A percentile compares a stretch with the other conserved stretches of the same genome.
These are phyloP conservation scores for Hypotaenidia philippensis DNA, from an alignment of 2,797 vertebrate species.

Conservation along the genomic window DNA sequence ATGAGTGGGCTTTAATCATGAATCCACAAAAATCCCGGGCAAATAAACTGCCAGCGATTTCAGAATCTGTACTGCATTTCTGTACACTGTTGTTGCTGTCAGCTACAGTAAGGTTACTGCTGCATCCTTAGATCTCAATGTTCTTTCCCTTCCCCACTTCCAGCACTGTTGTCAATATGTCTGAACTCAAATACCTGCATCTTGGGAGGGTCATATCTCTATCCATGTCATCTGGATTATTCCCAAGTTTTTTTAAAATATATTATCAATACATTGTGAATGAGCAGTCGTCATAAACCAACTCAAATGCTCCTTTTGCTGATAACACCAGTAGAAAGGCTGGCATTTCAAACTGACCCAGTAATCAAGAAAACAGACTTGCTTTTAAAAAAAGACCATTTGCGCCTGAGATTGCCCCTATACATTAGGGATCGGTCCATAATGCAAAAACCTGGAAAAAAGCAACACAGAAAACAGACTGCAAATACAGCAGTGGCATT, in stretches of 20 bases:
- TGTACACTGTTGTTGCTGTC: too few relatives aligned
- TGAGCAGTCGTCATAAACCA: neutral
- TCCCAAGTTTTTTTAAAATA: neutral
- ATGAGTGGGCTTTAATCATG: neutral
- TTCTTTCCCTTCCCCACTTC: rapidly evolving
- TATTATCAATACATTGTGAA: neutral
- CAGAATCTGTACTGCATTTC: too few relatives aligned
- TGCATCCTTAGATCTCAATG: neutral
- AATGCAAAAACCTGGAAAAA: neutral
- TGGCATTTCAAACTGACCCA: rapidly evolving
- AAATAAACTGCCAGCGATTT: neutral
- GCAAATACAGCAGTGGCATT: neutral
- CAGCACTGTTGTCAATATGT: neutral
- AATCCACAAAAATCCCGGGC: neutral
- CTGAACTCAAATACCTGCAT: neutral
- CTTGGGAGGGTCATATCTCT: neutral
- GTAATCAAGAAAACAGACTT: neutral
- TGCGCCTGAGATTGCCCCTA: neutral
- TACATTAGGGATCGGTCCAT: too few relatives aligned
- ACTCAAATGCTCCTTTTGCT: neutral
- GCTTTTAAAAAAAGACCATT: neutral
- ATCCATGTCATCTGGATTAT: neutral
- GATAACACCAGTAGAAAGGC: neutral
- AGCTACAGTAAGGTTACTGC: neutral
- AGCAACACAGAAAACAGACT: neutral